A percentile compares a stretch with the other conserved stretches of the same genome.
Evolutionary conservation across 2,888 invertebrate genomes (phyloP).

Genomic region (Silvanus unidentatus): DNA sequence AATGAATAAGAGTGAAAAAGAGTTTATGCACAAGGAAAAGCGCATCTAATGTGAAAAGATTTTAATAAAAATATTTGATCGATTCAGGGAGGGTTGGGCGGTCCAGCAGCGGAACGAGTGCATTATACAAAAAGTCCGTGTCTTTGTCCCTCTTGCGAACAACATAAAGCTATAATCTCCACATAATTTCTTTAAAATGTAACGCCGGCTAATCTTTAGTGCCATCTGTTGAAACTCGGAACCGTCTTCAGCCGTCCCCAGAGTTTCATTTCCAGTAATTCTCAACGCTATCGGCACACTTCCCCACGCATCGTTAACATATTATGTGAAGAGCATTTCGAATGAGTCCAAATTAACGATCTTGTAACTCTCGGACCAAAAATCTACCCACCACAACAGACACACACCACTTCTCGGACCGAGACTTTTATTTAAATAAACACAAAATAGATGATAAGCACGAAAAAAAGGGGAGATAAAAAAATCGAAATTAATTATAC

Average conservation of each 20-base stretch:
- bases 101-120: no score
- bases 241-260: slow-evolving; percentile 20
- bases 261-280: slow-evolving; percentile 29
- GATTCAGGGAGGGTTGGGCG: no score
- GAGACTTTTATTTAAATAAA: no score
- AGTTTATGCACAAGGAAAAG: no score
- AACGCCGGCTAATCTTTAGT: slow-evolving; percentile 27
- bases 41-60: no score
- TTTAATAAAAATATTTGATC: no score
- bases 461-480: no score
- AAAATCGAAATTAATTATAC: no score
- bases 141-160: not conserved
- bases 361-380: slow-evolving; percentile 4
- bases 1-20: no score
- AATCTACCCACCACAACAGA: not conserved
- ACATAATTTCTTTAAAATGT: slow-evolving; percentile 25
- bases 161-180: slow-evolving; percentile 16
- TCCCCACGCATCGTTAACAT: slow-evolving; percentile 35
- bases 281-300: slow-evolving; percentile 28
- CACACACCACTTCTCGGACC: no score
- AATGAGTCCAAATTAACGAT: slow-evolving; percentile 33
- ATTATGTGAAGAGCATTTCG: slow-evolving; percentile 35
- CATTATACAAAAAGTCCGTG: no score
- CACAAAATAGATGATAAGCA: no score
- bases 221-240: slow-evolving; percentile 27